phyloP scores from a whole-genome alignment of 2,797 vertebrate genomes.

The Coendou prehensilis region DNA sequence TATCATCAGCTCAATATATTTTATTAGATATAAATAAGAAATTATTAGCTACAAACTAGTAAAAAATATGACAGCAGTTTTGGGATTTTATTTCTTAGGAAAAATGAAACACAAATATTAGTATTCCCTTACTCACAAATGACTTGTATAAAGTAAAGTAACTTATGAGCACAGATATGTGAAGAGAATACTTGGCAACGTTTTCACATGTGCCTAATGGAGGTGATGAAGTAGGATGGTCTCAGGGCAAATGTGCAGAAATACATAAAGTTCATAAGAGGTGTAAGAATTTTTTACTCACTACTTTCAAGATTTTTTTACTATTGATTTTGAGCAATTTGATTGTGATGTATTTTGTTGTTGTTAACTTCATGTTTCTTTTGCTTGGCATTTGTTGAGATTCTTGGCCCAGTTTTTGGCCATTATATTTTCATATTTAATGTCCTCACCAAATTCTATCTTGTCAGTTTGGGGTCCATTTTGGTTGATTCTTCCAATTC shows the following conservation, averaged over 20 bases:
- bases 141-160: neutral
- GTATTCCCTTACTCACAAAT: neutral
- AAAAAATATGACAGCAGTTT: neutral
- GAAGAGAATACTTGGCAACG: constrained; percentile 10
- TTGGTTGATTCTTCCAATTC: neutral
- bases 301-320: neutral
- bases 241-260: neutral
- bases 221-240: neutral
- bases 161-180: neutral
- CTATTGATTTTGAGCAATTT: constrained; percentile 19
- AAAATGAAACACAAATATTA: constrained; percentile 6
- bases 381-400: constrained; percentile 25
- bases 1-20: neutral
- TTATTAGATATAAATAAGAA: constrained; percentile 19
- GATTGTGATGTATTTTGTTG: neutral
- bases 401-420: neutral
- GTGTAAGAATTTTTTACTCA: neutral
- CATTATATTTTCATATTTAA: constrained; percentile 3
- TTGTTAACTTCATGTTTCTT: constrained; percentile 35
- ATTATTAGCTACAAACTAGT: neutral
- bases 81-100: neutral
- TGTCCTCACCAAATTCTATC: neutral
- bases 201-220: neutral
- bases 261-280: neutral
- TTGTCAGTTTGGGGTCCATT: neutral